These are phyloP conservation scores for Pseudachorutes palmiensis DNA, from an alignment of 1,140 invertebrate genomes.

Conservation along the genomic window DNA sequence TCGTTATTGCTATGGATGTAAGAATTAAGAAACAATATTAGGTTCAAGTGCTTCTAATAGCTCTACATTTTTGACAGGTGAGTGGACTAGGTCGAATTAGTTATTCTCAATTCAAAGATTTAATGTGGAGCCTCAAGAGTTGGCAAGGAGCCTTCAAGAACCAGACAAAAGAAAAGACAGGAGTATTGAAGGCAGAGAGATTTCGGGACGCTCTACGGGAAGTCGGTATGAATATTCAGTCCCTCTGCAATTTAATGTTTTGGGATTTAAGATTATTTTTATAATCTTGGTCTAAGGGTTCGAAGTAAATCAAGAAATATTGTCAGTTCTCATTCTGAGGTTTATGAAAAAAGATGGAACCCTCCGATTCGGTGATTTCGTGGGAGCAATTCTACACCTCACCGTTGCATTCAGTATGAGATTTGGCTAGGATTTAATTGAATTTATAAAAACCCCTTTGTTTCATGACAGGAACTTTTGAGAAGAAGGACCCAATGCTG, in stretches of 20 bases:
- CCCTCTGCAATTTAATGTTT: background rate
- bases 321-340: conserved; percentile 69
- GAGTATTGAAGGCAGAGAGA: conserved; percentile 76
- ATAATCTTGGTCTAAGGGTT: conserved; percentile 53
- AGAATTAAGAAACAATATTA: conserved; percentile 41
- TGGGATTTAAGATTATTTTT: background rate
- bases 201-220: conserved; percentile 72
- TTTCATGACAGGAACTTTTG: conserved; percentile 64
- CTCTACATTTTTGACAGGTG: conserved; percentile 49
- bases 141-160: conserved; percentile 87
- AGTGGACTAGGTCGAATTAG: conserved; percentile 71
- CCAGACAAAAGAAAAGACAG: conserved; percentile 83
- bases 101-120: conserved; percentile 78
- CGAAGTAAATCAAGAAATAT: conserved; percentile 70
- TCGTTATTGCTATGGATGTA: conserved; percentile 80
- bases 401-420: conserved; percentile 76
- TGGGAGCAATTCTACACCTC: conserved; percentile 77
- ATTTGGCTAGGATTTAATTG: no score
- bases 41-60: no score
- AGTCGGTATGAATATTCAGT: conserved; percentile 53
- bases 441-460: conserved; percentile 19
- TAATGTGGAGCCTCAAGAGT: conserved; percentile 82
- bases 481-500: conserved; percentile 69
- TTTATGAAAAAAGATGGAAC: conserved; percentile 91
- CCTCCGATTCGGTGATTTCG: conserved; percentile 84